A percentile compares a stretch with the other conserved stretches of the same genome.
Conservation (phyloP, 64 coral and sea anemone species). For the Exaiptasia diaphana region DNA sequence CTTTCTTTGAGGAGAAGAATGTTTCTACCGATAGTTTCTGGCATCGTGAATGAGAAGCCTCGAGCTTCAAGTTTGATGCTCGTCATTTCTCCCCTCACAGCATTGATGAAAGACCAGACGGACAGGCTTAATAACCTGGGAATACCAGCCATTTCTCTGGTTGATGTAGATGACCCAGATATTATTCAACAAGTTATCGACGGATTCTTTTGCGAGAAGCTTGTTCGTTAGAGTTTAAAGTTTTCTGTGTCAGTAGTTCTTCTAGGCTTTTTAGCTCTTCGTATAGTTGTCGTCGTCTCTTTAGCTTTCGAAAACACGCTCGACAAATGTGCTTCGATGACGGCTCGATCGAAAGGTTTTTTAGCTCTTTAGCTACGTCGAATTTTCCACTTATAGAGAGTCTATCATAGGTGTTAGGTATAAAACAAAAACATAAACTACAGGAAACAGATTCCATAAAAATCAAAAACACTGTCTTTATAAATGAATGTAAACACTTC, state of each 20-base stretch:
- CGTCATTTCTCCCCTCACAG: background rate
- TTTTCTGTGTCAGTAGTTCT: no score
- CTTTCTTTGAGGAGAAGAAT: background rate
- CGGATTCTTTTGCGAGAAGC: no score
- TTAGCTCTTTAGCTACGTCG: background rate
- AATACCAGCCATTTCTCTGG: background rate
- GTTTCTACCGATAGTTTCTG: slow-evolving; percentile 2
- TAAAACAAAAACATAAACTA: slow-evolving; percentile 4
- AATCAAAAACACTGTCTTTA: no score
- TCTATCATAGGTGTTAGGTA: background rate
- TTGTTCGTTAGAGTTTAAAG: no score
- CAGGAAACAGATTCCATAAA: background rate
- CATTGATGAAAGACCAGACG: background rate
- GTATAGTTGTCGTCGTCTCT: background rate
- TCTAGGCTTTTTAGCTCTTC: background rate
- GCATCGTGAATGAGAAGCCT: background rate
- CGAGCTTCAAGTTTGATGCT: background rate
- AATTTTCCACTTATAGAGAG: background rate
- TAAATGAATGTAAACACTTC: no score
- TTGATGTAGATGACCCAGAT: background rate
- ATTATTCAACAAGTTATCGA: slow-evolving; percentile 6
- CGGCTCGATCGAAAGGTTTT: background rate
- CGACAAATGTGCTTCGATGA: background rate
- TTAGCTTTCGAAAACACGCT: background rate
- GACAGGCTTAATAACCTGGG: background rate